Percentiles rank a stretch among this genome's conserved stretches.
phyloP scores from a whole-genome alignment of 2,113 vertebrate species.

The Sinocyclocheilus maitianheensis region DNA sequence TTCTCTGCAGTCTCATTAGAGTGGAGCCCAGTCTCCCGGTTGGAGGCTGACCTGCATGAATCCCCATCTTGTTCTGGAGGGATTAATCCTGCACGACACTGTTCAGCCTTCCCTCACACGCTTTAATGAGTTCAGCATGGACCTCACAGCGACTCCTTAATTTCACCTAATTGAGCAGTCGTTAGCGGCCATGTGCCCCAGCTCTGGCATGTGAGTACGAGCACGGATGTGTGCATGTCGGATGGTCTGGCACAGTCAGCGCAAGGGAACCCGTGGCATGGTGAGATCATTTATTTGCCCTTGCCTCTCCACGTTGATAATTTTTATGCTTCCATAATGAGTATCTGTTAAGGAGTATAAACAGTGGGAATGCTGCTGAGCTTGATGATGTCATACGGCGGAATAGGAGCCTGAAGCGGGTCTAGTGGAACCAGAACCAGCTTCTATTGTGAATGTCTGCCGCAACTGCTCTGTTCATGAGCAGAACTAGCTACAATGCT shows the following conservation, averaged over 20 bases:
- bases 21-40: slow-evolving; percentile 40
- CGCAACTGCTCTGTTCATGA: background rate
- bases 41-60: slow-evolving; percentile 57
- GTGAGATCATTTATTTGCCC: slow-evolving; percentile 72
- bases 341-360: slow-evolving; percentile 71
- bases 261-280: background rate
- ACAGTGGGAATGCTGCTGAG: slow-evolving; percentile 65
- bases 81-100: slow-evolving; percentile 67
- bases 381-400: slow-evolving; percentile 72
- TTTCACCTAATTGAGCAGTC: slow-evolving; percentile 75
- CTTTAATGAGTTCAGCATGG: slow-evolving; percentile 75
- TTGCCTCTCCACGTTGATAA: slow-evolving; percentile 69
- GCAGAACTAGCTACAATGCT: background rate
- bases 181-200: slow-evolving; percentile 70
- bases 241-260: slow-evolving; percentile 64
- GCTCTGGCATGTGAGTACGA: slow-evolving; percentile 51
- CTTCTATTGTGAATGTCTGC: background rate
- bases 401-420: slow-evolving; percentile 58
- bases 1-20: slow-evolving; percentile 58
- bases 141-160: slow-evolving; percentile 73
- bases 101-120: slow-evolving; percentile 62
- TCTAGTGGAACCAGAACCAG: slow-evolving; percentile 26
- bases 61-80: slow-evolving; percentile 61
- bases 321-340: slow-evolving; percentile 80
- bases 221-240: slow-evolving; percentile 45